These are phyloP conservation scores for Invenusta paracnida DNA, from an alignment of 2,888 invertebrate species.

Conservation along the genomic window DNA sequence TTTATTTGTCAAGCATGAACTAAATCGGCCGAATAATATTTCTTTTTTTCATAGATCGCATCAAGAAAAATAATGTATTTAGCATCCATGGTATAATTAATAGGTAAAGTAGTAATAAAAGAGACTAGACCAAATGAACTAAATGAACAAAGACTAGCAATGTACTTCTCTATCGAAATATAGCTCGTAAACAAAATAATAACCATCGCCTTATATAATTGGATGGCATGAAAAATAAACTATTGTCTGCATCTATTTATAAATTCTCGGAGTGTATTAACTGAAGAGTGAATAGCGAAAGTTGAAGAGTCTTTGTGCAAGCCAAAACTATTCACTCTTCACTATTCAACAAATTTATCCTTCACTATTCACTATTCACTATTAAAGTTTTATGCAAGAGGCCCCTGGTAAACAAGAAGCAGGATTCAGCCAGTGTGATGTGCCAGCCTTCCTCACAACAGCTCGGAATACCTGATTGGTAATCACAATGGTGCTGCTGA, in stretches of 20 bases:
- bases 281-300: too few relatives aligned
- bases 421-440: not conserved
- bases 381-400: too few relatives aligned
- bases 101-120: too few relatives aligned
- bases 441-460: constrained; percentile 2
- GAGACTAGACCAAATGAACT: not conserved
- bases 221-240: not conserved
- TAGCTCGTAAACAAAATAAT: not conserved
- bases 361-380: too few relatives aligned
- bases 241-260: not conserved
- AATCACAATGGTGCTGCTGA: too few relatives aligned
- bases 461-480: too few relatives aligned
- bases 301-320: too few relatives aligned
- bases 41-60: not conserved
- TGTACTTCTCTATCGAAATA: not conserved
- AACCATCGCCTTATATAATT: not conserved
- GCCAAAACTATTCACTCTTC: too few relatives aligned
- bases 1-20: not conserved
- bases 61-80: not conserved
- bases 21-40: not conserved
- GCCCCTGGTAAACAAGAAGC: too few relatives aligned
- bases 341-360: too few relatives aligned
- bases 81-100: not conserved
- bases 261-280: not conserved
- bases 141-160: not conserved